Evolutionary conservation across 2,888 invertebrate genomes (phyloP).

Genomic region (Cistogaster globosa): DNA sequence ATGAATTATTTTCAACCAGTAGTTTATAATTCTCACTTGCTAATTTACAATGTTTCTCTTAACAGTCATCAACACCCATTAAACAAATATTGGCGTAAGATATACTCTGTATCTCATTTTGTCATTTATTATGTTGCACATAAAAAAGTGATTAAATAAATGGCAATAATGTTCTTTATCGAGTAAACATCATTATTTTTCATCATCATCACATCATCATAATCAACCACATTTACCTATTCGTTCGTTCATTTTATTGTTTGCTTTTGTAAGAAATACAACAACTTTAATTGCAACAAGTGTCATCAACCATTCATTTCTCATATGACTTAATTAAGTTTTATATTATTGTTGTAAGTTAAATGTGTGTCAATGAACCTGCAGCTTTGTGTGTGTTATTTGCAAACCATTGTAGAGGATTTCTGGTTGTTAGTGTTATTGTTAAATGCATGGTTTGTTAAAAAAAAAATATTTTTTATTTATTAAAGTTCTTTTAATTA

Average conservation of each 20-base stretch:
- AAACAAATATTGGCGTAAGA: not conserved
- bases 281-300: slow-evolving; percentile 63
- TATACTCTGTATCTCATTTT: slow-evolving; percentile 2
- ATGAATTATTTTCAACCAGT: too few relatives aligned
- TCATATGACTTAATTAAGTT: slow-evolving; percentile 13
- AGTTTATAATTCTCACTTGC: too few relatives aligned
- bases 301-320: slow-evolving; percentile 48
- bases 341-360: not conserved
- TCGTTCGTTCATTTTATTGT: slow-evolving; percentile 19
- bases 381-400: not conserved
- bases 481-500: too few relatives aligned
- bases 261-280: slow-evolving; percentile 23
- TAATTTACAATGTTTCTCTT: not conserved
- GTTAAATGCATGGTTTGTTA: not conserved
- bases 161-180: slow-evolving; percentile 36
- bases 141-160: slow-evolving; percentile 6
- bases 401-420: not conserved
- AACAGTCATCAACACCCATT: slow-evolving; percentile 1
- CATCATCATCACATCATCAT: not conserved
- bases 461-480: too few relatives aligned
- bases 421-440: not conserved
- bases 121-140: not conserved
- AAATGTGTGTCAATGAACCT: slow-evolving; percentile 38
- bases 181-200: slow-evolving; percentile 45
- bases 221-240: not conserved